These are phyloP conservation scores for Eidolon dupreanum DNA, from an alignment of 2,797 vertebrate genomes.

Conservation along the genomic window DNA sequence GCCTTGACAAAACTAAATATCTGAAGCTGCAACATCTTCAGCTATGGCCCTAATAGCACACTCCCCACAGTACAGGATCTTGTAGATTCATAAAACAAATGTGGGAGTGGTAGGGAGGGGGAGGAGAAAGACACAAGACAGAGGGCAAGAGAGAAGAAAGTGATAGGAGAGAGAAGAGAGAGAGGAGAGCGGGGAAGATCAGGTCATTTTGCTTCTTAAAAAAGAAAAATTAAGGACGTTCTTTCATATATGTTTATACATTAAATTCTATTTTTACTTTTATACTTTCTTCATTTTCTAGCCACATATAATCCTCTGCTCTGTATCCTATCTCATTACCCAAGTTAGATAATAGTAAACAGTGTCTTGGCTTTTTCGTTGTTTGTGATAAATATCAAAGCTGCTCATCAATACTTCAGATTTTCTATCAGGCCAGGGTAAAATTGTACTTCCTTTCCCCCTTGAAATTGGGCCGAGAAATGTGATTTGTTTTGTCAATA, in stretches of 20 bases:
- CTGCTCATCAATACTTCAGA: neutral
- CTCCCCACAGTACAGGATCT: neutral
- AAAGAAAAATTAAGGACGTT: neutral
- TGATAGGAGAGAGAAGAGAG: neutral
- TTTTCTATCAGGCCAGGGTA: neutral
- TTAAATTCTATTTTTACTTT: constrained; percentile 28
- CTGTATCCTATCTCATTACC: neutral
- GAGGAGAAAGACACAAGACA: neutral
- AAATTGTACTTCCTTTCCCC: neutral
- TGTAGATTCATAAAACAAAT: neutral
- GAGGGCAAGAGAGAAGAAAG: neutral
- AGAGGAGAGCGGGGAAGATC: neutral
- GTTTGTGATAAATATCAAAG: neutral
- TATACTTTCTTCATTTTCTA: neutral
- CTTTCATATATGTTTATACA: neutral
- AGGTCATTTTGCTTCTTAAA: neutral
- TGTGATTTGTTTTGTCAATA: neutral
- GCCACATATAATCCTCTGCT: neutral
- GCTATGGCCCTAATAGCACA: neutral
- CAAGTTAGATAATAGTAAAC: neutral
- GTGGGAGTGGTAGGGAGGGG: neutral
- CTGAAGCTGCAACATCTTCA: neutral
- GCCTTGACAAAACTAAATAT: neutral
- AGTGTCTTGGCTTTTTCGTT: neutral
- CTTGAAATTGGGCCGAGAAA: neutral